Percentiles rank a stretch among this genome's conserved stretches.
phyloP scores from a whole-genome alignment of 1,140 invertebrate species.

The Apis dorsata region DNA sequence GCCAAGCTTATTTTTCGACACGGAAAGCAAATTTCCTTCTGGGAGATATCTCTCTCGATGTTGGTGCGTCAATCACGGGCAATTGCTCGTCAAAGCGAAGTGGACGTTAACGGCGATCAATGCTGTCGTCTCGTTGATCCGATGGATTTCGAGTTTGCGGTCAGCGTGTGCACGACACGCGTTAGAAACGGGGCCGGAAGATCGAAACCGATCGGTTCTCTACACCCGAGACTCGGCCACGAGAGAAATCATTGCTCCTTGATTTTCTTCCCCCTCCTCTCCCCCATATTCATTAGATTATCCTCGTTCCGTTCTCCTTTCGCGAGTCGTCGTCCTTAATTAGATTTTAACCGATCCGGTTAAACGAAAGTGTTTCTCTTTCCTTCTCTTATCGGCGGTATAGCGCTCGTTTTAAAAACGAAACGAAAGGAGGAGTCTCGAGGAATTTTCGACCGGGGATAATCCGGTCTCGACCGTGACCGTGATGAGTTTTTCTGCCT shows the following conservation, averaged over 20 bases:
- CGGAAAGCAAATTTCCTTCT: not conserved
- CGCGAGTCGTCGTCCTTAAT: too few species aligned
- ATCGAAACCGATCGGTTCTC: constrained; percentile 50
- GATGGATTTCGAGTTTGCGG: constrained; percentile 52
- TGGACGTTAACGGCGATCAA: constrained; percentile 24
- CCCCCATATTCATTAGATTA: constrained; percentile 31
- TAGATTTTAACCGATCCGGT: too few species aligned
- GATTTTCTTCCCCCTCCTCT: not conserved
- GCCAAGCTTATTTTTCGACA: not conserved
- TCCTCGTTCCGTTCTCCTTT: not conserved
- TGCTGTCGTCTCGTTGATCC: constrained; percentile 15
- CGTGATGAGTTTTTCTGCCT: not conserved
- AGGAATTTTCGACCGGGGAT: not conserved
- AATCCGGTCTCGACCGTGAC: not conserved
- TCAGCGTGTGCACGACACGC: constrained; percentile 40
- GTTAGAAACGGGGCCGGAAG: constrained; percentile 55
- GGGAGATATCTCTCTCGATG: not conserved
- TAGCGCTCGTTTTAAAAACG: not conserved
- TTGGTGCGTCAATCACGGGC: not conserved
- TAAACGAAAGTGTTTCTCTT: not conserved
- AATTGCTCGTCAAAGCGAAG: constrained; percentile 8
- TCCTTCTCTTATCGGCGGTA: not conserved
- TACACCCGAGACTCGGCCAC: constrained; percentile 16
- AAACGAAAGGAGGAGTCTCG: not conserved
- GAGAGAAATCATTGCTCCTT: constrained; percentile 50